Evolutionary conservation across 2,888 invertebrate species (phyloP), one percentile per base, ranked within the genome.

Genomic region (Nebria brevicollis): DNA sequence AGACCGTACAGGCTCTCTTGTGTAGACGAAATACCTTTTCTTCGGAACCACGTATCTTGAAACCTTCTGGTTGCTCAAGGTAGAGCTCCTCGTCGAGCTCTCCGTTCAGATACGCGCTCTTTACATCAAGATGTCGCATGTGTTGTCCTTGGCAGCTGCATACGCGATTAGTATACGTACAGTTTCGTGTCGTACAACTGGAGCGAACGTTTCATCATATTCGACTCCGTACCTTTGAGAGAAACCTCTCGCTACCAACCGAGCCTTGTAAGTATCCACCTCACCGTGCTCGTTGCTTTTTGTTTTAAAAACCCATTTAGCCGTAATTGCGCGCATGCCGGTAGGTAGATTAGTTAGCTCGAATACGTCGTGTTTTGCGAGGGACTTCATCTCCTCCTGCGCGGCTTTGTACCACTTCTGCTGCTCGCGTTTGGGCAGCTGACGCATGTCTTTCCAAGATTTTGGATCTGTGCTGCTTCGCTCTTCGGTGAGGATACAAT

Each of bases 301-400:
- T 15, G 66, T 64, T 80, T 81, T 80, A 77, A 77, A 84, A n/a
- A 84, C 83, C 84, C 84, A 86, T 83, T 84, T 85, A 43, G 83
- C 77, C n/a, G 82, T 83, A 15, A 72, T 73, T 72, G 73, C 64
- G 41, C 41, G 25, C 15, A 13, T n/a, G 11, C 68, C 72, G 25
- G 13, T 13, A 25, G 78, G 78, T 72, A 78, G 34, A 25, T 43
- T 64, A 26, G n/a, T n/a, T 20, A 75, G 42, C 34, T 79, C 68
- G n/a, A 66, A 66, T 10, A 66, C 66, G 0, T 66, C 13, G 66
- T 66, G n/a, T 66, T 66, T 13, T 66, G 11, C n/a, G 20, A 66
- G 66, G 6, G 66, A 66, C 13, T 66, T 20, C 20, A 20, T 20
- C 20, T 20, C 20, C 20, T 20, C 20, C 20, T 20, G 20, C 20